A percentile compares a stretch with the other conserved stretches of the same genome.
These are phyloP conservation scores for Torymus aiolomorphi DNA, from an alignment of 2,888 invertebrate genomes.

Conservation along the genomic window DNA sequence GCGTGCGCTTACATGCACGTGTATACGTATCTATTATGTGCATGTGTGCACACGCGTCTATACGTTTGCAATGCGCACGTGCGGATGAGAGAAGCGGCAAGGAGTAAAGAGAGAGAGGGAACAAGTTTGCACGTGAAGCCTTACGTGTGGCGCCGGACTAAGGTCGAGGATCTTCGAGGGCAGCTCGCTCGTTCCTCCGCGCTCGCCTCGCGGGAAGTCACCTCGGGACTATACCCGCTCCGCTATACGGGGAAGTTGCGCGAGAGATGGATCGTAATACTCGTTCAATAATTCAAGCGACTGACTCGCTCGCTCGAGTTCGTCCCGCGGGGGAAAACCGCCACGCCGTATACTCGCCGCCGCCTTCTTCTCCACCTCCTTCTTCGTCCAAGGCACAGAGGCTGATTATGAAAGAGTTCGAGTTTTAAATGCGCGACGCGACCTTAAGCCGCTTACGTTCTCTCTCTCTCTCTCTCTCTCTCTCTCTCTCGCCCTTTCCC, in stretches of 20 bases:
- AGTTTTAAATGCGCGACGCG: constrained; percentile 58
- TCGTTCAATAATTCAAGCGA: constrained; percentile 55
- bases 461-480: background rate
- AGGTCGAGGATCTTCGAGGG: no score
- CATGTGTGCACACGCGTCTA: background rate
- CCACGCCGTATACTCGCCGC: constrained; percentile 1
- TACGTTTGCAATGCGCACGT: background rate
- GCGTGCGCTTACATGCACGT: no score
- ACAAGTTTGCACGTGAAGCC: constrained; percentile 12
- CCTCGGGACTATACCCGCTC: background rate
- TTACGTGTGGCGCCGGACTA: background rate
- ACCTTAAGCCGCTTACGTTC: constrained; percentile 59
- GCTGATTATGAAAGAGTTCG: constrained; percentile 58
- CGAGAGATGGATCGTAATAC: constrained; percentile 49
- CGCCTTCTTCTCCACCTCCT: background rate
- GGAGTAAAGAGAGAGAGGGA: constrained; percentile 5
- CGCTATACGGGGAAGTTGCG: background rate
- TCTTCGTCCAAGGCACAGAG: constrained; percentile 4
- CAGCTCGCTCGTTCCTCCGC: background rate
- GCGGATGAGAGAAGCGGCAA: no score
- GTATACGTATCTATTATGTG: background rate
- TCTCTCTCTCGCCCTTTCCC: background rate
- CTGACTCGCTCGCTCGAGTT: constrained; percentile 22
- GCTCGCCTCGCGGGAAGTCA: background rate
- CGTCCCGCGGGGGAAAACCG: constrained; percentile 31